These are phyloP conservation scores for Agrotis clavis DNA, from an alignment of 2,888 invertebrate species.

Conservation along the genomic window DNA sequence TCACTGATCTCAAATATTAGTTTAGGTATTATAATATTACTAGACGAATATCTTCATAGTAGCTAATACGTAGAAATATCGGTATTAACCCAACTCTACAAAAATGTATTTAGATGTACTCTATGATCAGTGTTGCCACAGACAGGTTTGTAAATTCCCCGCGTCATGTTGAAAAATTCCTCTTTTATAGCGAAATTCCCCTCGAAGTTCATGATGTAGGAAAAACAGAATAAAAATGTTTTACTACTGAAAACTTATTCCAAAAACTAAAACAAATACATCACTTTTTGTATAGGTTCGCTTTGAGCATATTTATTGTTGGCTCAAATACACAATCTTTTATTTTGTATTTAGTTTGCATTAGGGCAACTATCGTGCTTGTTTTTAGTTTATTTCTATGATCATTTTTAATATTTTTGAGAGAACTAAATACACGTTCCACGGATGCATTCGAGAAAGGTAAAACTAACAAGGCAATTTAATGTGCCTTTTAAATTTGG, in stretches of 20 bases:
- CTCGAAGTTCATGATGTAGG: conserved; percentile 21
- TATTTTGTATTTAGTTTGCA: neutral
- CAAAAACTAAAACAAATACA: conserved; percentile 25
- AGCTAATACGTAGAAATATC: too few species aligned
- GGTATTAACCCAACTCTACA: too few species aligned
- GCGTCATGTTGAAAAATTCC: neutral
- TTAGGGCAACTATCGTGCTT: neutral
- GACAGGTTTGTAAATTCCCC: neutral
- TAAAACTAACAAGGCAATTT: neutral
- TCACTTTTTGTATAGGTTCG: conserved; percentile 14
- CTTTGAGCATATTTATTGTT: conserved; percentile 17
- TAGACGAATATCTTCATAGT: too few species aligned
- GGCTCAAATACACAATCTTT: conserved; percentile 9
- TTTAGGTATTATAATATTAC: too few species aligned
- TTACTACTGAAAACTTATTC: conserved; percentile 25
- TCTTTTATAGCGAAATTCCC: neutral
- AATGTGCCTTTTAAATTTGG: neutral
- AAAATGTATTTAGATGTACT: too few species aligned
- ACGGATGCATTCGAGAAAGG: neutral
- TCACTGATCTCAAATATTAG: too few species aligned
- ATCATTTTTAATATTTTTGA: too few species aligned
- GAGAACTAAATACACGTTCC: too few species aligned
- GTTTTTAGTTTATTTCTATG: too few species aligned
- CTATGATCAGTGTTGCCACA: neutral
- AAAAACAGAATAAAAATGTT: conserved; percentile 21